Evolutionary conservation across 2,888 invertebrate genomes (phyloP), one percentile per base, ranked within the genome.

Genomic region (Ochropleura leucogaster): DNA sequence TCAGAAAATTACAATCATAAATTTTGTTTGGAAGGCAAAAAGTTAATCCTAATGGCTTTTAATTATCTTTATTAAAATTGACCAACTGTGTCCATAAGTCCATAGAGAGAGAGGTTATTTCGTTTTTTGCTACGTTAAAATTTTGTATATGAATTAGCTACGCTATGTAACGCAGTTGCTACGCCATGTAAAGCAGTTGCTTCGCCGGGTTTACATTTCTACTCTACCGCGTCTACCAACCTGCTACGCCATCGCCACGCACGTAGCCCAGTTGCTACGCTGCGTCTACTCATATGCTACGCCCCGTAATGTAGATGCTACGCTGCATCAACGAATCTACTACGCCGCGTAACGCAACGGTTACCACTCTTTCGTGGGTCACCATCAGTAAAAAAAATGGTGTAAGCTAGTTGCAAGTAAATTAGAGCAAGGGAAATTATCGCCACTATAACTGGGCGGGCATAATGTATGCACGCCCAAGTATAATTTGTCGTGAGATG

Each of bases 1-100:
- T 74, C 75, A 55, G 12, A 16, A 55, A 42, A 55, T 57, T 75
- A 9, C 30, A 44, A 75, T 75, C 65, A 30, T 30, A 3, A 30
- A 30, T 30, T 42, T 18, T 44, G 16, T 47, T 75, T 59, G 30
- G 12, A 49, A 49, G 6, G n/a, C 30, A 14, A 51, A 2, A 30
- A 44, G 4, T 40, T 4, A 51, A 62, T 20, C 4, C 9, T 73
- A 16, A 62, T 44, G 4, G 6, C 8, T 20, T 46, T 74, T 46
- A 44, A 57, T 57, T 18, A 42, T 47, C 9, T 72, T 40, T 10
- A 14, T 7, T 20, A n/a, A 40, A 57, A 42, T 10, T 30, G 2
- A 1, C 8, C 16, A 9, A 71, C 6, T 42, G 14, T 51, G 40
- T 5, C 12, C n/a, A 66, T n/a, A 40, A 1, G 40, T 5, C 12